Evolutionary conservation across 2,113 vertebrate genomes (phyloP).

Genomic region (Scartelaos histophorus): DNA sequence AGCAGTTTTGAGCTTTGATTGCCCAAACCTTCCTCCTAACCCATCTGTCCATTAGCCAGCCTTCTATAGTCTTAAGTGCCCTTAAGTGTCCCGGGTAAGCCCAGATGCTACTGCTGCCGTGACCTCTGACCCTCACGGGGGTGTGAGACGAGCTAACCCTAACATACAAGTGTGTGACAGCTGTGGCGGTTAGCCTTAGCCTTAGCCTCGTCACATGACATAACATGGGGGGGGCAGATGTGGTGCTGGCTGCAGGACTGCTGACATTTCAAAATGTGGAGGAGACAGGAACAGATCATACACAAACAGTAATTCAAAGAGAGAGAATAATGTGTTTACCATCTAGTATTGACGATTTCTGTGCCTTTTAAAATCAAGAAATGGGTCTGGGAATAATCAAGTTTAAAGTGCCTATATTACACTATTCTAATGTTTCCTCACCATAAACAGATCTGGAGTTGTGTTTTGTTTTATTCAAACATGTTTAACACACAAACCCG

Average conservation of each 20-base stretch:
- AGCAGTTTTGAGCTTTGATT: neutral
- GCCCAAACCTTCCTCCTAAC: neutral
- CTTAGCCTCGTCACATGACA: slow-evolving; percentile 24
- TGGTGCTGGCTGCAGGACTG: slow-evolving; percentile 23
- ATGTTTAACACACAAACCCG: no score
- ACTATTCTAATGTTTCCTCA: no score
- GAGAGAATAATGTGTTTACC: no score
- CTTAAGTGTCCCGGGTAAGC: neutral
- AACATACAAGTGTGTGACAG: neutral
- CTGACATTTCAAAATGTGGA: slow-evolving; percentile 39
- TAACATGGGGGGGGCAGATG: slow-evolving; percentile 32
- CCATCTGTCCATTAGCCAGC: neutral
- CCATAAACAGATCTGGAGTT: no score
- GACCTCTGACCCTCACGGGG: slow-evolving; percentile 10
- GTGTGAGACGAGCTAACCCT: neutral
- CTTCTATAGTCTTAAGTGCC: no score
- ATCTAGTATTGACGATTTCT: no score
- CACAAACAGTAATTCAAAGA: neutral
- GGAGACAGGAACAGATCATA: slow-evolving; percentile 5
- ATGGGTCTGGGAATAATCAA: no score
- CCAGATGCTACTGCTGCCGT: neutral
- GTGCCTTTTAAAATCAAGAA: no score
- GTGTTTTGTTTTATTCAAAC: no score
- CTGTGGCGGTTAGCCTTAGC: neutral
- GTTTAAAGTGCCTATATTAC: no score